These are phyloP conservation scores for Sinotaia quadrata DNA, from an alignment of 2,888 invertebrate species.

Conservation along the genomic window DNA sequence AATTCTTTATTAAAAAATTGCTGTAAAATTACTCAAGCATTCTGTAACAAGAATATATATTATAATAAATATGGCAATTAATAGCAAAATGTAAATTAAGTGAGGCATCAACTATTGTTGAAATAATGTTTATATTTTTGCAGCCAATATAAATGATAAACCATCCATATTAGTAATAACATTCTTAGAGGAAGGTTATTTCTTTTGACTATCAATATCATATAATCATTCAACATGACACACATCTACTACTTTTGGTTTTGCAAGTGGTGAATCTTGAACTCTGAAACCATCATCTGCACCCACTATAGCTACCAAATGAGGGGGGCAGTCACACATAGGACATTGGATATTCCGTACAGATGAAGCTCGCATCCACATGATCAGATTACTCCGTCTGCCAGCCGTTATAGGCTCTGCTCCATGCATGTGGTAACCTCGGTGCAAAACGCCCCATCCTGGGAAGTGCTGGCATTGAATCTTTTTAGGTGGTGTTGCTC, in stretches of 20 bases:
- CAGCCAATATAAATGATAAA: too few relatives aligned
- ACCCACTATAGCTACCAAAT: slow-evolving; percentile 57
- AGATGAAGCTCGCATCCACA: slow-evolving; percentile 73
- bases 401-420: slow-evolving; percentile 70
- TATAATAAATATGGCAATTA: too few relatives aligned
- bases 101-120: too few relatives aligned
- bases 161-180: too few relatives aligned
- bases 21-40: too few relatives aligned
- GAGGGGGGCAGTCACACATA: slow-evolving; percentile 71
- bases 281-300: slow-evolving; percentile 66
- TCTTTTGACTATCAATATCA: too few relatives aligned
- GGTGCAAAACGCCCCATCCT: slow-evolving; percentile 65
- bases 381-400: slow-evolving; percentile 71
- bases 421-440: slow-evolving; percentile 72
- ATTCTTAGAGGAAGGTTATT: too few relatives aligned
- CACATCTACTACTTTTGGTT: neutral
- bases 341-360: slow-evolving; percentile 72
- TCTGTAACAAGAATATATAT: too few relatives aligned
- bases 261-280: slow-evolving; percentile 8
- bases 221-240: neutral
- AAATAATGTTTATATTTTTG: too few relatives aligned
- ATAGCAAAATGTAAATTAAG: too few relatives aligned
- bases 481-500: slow-evolving; percentile 23
- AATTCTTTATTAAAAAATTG: too few relatives aligned
- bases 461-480: slow-evolving; percentile 55